Percentiles rank a stretch among this genome's conserved stretches.
phyloP scores from a whole-genome alignment of 2,888 invertebrate species.

The Anagyrus pseudococci region DNA sequence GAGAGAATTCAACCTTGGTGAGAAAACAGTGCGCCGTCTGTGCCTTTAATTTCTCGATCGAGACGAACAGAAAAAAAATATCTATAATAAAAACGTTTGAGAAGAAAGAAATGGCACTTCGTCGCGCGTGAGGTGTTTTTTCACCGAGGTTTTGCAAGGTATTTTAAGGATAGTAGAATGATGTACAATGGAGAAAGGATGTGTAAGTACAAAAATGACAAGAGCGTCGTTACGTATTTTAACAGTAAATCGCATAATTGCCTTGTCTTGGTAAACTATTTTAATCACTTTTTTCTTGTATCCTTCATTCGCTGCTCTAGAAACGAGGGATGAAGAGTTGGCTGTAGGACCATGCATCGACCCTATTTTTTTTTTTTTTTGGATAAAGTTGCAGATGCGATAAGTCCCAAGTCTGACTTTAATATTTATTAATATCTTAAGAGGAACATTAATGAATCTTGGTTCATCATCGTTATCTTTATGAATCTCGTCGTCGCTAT shows the following conservation, averaged over 20 bases:
- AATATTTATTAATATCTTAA: conserved; percentile 57
- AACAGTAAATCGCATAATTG: conserved; percentile 40
- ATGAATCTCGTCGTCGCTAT: conserved; percentile 43
- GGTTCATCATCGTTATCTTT: conserved; percentile 48
- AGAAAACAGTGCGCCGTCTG: conserved; percentile 7
- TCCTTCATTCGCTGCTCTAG: conserved; percentile 31
- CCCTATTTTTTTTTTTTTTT: too few species aligned
- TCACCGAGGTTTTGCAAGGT: conserved; percentile 18
- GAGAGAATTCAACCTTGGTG: conserved; percentile 22
- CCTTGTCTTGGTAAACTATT: conserved; percentile 39
- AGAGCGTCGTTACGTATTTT: conserved; percentile 50
- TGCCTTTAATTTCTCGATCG: conserved; percentile 17
- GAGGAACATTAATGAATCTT: conserved; percentile 62
- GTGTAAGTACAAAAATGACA: conserved; percentile 57
- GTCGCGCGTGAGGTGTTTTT: conserved; percentile 5
- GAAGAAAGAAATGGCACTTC: conserved; percentile 24
- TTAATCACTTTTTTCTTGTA: conserved; percentile 29
- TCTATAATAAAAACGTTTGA: not conserved
- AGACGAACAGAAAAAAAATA: conserved; percentile 4
- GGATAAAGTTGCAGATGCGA: not conserved
- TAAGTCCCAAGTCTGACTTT: conserved; percentile 54
- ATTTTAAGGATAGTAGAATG: conserved; percentile 17
- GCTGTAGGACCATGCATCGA: conserved; percentile 20
- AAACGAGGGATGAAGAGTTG: conserved; percentile 31
- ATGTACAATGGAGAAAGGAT: conserved; percentile 45